Evolutionary conservation across 1,140 invertebrate genomes (phyloP), one percentile per base, ranked within the genome.

Genomic region (Calephelis nemesis): DNA sequence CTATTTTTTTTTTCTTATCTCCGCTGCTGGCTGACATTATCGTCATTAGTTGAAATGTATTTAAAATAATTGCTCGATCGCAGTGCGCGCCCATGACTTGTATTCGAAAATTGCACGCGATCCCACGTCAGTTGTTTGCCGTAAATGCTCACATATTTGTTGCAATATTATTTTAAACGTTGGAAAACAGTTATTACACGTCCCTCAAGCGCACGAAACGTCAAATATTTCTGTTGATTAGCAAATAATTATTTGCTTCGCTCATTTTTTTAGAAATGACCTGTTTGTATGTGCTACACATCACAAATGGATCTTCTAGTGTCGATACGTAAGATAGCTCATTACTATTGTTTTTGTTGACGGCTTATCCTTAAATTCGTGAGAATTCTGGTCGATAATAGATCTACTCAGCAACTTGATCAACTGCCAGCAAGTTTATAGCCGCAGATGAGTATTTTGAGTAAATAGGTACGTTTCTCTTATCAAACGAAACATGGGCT

Each of bases 41-140:
- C 82, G 80, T 88, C 86, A 86, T 88, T 91, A 90, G 89, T 91
- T 91, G 89, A 91, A 91, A 91, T 85, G 87, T 89, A 78, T 91
- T 91, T 91, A 91, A 90, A 91, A 90, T 91, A 91, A 91, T 91
- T 90, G 87, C 73, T 78, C 81, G 77, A 79, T 79, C 73, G 79
- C 83, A 74, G 80, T 82, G 85, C 73, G 58, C 58, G 81, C 80
- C 71, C 83, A 85, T 87, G 83, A 81, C 76, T 79, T 80, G 85
- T 84, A 81, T 80, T 80, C 74, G 82, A 85, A 89, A 88, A 89
- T 89, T 85, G 87, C 89, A 88, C 87, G 87, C 88, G 82, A 91
- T 87, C 75, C 74, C 79, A 75, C 70, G 81, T 70, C 76, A 73
- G 76, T 82, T 79, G 79, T 83, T 84, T 80, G 79, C 78, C 72